Conservation (phyloP, 2,797 vertebrate genomes). For the Danio kyathit region DNA sequence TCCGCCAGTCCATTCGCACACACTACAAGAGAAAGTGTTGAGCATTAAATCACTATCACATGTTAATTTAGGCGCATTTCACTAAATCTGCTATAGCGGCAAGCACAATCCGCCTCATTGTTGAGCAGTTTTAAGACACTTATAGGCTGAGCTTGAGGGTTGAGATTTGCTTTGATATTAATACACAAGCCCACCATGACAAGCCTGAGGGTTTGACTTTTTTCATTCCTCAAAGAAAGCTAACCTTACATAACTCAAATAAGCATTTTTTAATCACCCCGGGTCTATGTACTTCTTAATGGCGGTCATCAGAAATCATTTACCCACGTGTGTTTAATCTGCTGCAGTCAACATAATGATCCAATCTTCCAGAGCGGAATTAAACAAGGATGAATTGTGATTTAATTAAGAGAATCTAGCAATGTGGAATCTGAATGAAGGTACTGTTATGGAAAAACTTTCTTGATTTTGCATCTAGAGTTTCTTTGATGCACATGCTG, state of each 20-base stretch:
- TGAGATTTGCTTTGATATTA: conserved; percentile 73
- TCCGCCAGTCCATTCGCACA: conserved; percentile 8
- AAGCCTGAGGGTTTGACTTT: not conserved
- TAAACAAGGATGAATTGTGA: not conserved
- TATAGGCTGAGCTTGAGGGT: conserved; percentile 71
- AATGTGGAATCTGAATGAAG: not conserved
- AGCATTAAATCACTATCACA: conserved; percentile 56
- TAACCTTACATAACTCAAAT: conserved; percentile 9
- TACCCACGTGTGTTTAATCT: conserved; percentile 25
- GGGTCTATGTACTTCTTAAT: conserved; percentile 12
- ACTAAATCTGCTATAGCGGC: conserved; percentile 63
- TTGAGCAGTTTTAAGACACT: conserved; percentile 65
- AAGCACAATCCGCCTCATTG: conserved; percentile 67
- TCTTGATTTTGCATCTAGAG: not conserved
- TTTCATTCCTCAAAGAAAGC: not conserved
- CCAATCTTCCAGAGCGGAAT: conserved; percentile 6
- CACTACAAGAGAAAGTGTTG: conserved; percentile 32
- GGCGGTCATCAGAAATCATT: conserved; percentile 35
- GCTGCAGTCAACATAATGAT: conserved; percentile 29
- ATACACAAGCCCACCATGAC: conserved; percentile 53
- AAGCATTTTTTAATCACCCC: conserved; percentile 27
- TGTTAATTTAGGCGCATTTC: conserved; percentile 43
- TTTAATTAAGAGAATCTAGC: conserved; percentile 8
- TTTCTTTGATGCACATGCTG: conserved; percentile 43
- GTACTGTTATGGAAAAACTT: not conserved